phyloP scores from a whole-genome alignment of 2,888 invertebrate genomes.

The Ochropacha duplaris region DNA sequence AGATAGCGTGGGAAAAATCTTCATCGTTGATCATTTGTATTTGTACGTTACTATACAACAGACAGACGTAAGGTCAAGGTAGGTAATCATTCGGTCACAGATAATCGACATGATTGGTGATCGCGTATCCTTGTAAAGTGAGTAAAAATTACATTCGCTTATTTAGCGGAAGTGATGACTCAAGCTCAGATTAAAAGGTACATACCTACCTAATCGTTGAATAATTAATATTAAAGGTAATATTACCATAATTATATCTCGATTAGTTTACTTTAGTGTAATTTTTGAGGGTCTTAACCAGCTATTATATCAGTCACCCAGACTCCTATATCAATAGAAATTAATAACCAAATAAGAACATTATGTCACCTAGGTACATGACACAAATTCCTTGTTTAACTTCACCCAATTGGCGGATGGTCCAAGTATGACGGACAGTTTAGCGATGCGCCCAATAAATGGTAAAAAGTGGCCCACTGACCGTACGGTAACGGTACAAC shows the following conservation, averaged over 20 bases:
- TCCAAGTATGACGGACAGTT: conserved; percentile 52
- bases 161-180: neutral
- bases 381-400: conserved; percentile 3
- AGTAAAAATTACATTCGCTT: neutral
- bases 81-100: neutral
- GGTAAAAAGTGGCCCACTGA: conserved; percentile 75
- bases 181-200: neutral
- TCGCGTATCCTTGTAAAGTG: neutral
- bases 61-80: conserved; percentile 1
- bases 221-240: too few species aligned
- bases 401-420: conserved; percentile 16
- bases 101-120: neutral
- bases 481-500: conserved; percentile 65
- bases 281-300: too few species aligned
- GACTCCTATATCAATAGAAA: neutral
- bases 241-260: too few species aligned
- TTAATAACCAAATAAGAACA: neutral
- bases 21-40: neutral
- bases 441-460: conserved; percentile 62
- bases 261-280: too few species aligned
- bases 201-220: too few species aligned
- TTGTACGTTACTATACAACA: neutral
- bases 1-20: conserved; percentile 3
- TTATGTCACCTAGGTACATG: neutral
- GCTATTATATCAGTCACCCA: neutral